Percentiles rank a stretch among this genome's conserved stretches.
These are phyloP conservation scores for Peromyscus attwateri DNA, from an alignment of 2,797 vertebrate genomes.

Conservation along the genomic window DNA sequence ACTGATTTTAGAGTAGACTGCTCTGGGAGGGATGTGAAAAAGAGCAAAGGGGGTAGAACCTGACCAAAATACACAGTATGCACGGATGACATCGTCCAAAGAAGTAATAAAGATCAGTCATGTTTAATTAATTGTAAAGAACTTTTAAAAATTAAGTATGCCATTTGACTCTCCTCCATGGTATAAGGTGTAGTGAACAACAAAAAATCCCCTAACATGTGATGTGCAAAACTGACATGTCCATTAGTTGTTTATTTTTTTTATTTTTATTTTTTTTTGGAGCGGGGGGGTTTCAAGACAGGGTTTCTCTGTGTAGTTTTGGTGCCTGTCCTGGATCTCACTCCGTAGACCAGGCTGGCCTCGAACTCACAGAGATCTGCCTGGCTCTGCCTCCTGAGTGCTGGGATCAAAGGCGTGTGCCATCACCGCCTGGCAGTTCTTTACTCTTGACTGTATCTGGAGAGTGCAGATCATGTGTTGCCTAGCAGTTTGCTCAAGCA, in stretches of 20 bases:
- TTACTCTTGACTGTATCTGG: conserved; percentile 5
- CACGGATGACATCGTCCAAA: not conserved
- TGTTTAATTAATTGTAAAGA: not conserved
- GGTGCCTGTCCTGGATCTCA: too few species aligned
- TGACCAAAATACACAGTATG: not conserved
- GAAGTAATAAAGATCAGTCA: not conserved
- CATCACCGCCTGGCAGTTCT: too few species aligned
- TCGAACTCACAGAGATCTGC: too few species aligned
- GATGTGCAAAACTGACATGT: not conserved
- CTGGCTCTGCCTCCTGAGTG: too few species aligned
- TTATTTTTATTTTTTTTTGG: too few species aligned
- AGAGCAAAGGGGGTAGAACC: not conserved
- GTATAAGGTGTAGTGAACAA: not conserved
- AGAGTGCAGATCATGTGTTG: not conserved
- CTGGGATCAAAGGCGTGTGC: too few species aligned
- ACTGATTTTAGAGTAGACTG: conserved; percentile 44
- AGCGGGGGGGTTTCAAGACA: too few species aligned
- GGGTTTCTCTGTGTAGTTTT: too few species aligned
- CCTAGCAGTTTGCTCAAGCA: not conserved
- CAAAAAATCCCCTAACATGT: conserved; percentile 17
- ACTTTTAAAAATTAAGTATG: conserved; percentile 6
- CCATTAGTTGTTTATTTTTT: too few species aligned
- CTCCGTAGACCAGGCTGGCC: too few species aligned
- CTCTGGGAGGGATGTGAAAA: not conserved
- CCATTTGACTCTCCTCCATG: not conserved